These are phyloP conservation scores for Melitaea athalia DNA, from an alignment of 2,888 invertebrate genomes.

Conservation along the genomic window DNA sequence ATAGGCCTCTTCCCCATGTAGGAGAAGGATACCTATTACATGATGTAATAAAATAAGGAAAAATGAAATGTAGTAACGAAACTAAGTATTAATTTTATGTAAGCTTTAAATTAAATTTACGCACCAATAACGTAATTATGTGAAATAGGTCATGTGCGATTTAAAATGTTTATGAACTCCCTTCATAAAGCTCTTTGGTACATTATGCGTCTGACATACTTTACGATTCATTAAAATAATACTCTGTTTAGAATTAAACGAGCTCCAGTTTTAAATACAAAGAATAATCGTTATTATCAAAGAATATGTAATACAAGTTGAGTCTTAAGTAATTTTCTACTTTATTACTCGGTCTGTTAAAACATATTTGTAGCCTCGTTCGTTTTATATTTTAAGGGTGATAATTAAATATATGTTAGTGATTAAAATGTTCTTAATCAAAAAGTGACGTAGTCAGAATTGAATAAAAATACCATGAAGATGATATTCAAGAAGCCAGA, in stretches of 20 bases:
- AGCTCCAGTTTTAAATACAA: slow-evolving; percentile 40
- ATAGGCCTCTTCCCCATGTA: too few relatives aligned
- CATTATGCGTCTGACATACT: slow-evolving; percentile 51
- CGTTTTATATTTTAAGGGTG: too few relatives aligned
- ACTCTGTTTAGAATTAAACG: slow-evolving; percentile 54
- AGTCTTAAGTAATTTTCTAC: slow-evolving; percentile 19
- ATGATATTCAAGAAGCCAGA: too few relatives aligned
- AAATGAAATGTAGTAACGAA: too few relatives aligned
- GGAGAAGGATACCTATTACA: too few relatives aligned
- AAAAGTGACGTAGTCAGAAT: too few relatives aligned
- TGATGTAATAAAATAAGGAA: too few relatives aligned
- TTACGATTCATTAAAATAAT: slow-evolving; percentile 68
- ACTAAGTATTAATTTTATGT: not conserved
- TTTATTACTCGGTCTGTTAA: slow-evolving; percentile 15
- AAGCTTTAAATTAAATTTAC: not conserved
- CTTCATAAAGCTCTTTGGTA: slow-evolving; percentile 49
- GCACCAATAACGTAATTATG: slow-evolving; percentile 41
- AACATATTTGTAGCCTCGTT: not conserved
- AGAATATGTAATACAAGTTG: slow-evolving; percentile 5
- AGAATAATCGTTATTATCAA: slow-evolving; percentile 17
- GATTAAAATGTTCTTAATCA: too few relatives aligned
- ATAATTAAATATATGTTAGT: too few relatives aligned
- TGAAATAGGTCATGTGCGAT: slow-evolving; percentile 65
- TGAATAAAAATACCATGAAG: too few relatives aligned
- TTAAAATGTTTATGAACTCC: slow-evolving; percentile 60